Evolutionary conservation across 2,888 invertebrate species (phyloP).

Genomic region (Dione vanillae): DNA sequence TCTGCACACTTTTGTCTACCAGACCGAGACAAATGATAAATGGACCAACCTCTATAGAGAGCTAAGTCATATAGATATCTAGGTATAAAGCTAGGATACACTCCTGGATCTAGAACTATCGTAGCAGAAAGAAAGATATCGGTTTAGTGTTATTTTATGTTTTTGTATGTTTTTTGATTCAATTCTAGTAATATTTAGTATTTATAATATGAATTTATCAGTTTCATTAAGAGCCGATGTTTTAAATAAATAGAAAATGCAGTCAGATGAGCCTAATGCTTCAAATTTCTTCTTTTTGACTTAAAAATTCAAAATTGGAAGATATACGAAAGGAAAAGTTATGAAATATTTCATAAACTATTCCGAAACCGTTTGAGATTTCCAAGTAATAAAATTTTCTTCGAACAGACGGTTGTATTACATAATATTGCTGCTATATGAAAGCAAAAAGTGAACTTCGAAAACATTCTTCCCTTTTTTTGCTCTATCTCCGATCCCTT

Average conservation of each 20-base stretch:
- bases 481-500: neutral
- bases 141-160: neutral
- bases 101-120: neutral
- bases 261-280: too few species aligned
- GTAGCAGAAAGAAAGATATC: neutral
- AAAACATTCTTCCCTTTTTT: neutral
- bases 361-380: neutral
- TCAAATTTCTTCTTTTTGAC: too few species aligned
- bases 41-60: neutral
- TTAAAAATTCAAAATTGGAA: too few species aligned
- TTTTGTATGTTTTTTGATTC: too few species aligned
- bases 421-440: neutral
- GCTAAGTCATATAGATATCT: neutral
- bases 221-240: too few species aligned
- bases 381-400: neutral
- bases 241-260: too few species aligned
- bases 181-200: too few species aligned
- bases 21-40: conserved; percentile 18
- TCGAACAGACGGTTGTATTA: neutral
- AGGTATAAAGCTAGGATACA: neutral
- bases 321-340: neutral
- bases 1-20: conserved; percentile 1
- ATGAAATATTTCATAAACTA: neutral
- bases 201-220: too few species aligned
- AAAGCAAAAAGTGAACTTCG: neutral